phyloP scores from a whole-genome alignment of 1,140 invertebrate genomes.

The Venturia canescens region DNA sequence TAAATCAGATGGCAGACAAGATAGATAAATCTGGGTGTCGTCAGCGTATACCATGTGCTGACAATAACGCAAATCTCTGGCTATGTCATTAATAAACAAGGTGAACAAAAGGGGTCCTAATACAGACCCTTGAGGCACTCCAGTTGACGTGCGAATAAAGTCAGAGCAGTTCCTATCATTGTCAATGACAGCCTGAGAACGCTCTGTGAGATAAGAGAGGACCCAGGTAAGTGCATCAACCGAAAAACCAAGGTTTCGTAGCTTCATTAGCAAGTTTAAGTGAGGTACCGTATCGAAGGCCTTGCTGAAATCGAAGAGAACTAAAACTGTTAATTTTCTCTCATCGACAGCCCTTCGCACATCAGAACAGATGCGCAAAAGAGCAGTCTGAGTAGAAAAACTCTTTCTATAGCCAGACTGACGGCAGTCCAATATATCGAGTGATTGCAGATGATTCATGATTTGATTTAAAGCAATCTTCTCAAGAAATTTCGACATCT shows the following conservation, averaged over 20 bases:
- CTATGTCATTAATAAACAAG: no score
- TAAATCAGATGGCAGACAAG: no score
- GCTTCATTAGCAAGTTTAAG: slow-evolving; percentile 23
- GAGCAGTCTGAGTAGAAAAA: slow-evolving; percentile 42
- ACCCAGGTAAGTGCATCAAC: not conserved
- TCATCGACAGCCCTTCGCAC: slow-evolving; percentile 37
- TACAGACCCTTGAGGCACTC: no score
- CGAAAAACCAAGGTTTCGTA: not conserved
- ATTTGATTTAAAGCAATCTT: no score
- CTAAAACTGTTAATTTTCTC: slow-evolving; percentile 35
- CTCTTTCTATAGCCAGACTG: slow-evolving; percentile 43
- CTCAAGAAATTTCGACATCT: slow-evolving; percentile 28
- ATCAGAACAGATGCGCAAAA: slow-evolving; percentile 35
- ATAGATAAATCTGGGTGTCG: no score
- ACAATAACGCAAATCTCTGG: no score
- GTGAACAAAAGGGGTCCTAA: no score
- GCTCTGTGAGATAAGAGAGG: slow-evolving; percentile 2
- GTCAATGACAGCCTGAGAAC: not conserved
- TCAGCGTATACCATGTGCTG: no score
- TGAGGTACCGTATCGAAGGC: slow-evolving; percentile 56
- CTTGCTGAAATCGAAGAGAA: slow-evolving; percentile 54
- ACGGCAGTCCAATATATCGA: no score
- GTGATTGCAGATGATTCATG: no score
- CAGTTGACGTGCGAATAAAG: not conserved
- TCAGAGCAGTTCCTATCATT: not conserved